These are phyloP conservation scores for Stegostoma tigrinum DNA, from an alignment of 2,113 vertebrate genomes.

Conservation along the genomic window DNA sequence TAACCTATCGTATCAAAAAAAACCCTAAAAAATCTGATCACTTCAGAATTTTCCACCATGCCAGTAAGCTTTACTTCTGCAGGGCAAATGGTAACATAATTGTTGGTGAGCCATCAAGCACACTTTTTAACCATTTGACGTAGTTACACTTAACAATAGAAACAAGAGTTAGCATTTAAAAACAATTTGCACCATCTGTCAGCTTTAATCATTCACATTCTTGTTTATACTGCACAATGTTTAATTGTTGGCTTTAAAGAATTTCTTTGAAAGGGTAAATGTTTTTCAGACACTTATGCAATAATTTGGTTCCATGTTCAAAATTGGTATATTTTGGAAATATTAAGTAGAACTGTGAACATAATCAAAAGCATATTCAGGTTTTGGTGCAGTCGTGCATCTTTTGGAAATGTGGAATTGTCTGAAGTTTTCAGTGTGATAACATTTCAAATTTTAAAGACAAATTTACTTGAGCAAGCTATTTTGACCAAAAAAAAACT, in stretches of 20 bases:
- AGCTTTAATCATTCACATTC: slow-evolving; percentile 1
- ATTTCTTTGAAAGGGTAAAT: not conserved
- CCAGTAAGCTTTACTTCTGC: not conserved
- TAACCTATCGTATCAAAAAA: not conserved
- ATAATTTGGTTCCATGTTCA: not conserved
- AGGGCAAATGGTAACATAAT: not conserved
- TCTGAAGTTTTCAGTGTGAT: not conserved
- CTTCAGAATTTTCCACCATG: not conserved
- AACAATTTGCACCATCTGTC: not conserved
- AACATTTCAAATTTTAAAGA: not conserved
- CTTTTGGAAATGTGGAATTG: not conserved
- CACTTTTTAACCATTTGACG: not conserved
- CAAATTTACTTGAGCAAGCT: not conserved
- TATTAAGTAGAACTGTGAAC: not conserved
- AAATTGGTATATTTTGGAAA: not conserved
- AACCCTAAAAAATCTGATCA: not conserved
- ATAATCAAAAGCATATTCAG: not conserved
- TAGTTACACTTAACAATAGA: not conserved
- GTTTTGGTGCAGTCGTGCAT: not conserved
- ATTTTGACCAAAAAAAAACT: not conserved
- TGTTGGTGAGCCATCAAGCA: not conserved
- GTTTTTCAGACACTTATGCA: not conserved
- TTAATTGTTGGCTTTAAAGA: not conserved
- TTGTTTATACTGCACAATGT: not conserved
- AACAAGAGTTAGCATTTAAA: not conserved